Conservation (phyloP, 2,888 invertebrate species). For the Leptopterna dolabrata region DNA sequence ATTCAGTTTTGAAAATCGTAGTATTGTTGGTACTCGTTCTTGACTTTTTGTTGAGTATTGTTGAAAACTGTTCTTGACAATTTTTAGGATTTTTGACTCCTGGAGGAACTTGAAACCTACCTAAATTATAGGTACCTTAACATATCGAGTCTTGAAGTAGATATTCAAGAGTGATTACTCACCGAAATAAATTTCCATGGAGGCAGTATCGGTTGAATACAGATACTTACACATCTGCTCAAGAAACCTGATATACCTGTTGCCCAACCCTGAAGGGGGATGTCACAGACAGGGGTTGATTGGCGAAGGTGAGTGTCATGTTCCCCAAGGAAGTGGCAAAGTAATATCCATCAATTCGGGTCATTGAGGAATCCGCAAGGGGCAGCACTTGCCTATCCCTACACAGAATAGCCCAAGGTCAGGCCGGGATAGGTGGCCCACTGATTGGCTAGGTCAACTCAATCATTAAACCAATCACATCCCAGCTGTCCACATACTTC, state of each 20-base stretch:
- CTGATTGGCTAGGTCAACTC: slow-evolving; percentile 48
- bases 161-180: neutral
- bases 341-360: neutral
- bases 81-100: too few relatives aligned
- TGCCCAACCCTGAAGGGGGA: neutral
- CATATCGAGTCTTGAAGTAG: too few relatives aligned
- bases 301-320: neutral
- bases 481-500: slow-evolving; percentile 12
- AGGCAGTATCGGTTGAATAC: neutral
- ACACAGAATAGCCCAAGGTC: neutral
- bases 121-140: too few relatives aligned
- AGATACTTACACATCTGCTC: neutral
- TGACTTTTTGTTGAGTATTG: too few relatives aligned
- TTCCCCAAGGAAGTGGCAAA: neutral
- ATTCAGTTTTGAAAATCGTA: too few relatives aligned
- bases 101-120: too few relatives aligned
- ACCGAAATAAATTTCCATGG: neutral
- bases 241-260: neutral
- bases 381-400: neutral
- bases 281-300: neutral
- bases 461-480: slow-evolving; percentile 36
- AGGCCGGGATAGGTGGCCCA: slow-evolving; percentile 10
- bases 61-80: too few relatives aligned
- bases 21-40: too few relatives aligned
- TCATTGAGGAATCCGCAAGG: neutral